Conservation (phyloP, 2,797 vertebrate species). For the Cottoperca gobio region DNA sequence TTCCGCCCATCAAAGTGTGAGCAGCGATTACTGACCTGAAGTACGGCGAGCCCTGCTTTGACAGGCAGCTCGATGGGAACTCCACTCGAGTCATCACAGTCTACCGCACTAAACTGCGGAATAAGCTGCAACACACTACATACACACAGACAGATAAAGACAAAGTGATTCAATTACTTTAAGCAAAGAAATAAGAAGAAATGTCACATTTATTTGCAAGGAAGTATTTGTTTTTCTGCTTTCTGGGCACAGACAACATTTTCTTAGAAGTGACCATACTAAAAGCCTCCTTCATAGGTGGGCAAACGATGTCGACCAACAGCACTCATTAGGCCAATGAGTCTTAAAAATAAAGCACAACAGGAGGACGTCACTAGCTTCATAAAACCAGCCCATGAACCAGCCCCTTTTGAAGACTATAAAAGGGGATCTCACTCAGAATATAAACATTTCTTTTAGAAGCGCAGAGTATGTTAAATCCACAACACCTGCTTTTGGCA, state of each 20-base stretch:
- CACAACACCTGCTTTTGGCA: not conserved
- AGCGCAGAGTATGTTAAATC: no score
- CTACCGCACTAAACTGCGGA: constrained; percentile 72
- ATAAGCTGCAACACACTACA: constrained; percentile 83
- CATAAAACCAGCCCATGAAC: not conserved
- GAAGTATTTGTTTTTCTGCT: not conserved
- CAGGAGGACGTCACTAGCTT: not conserved
- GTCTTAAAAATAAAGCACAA: no score
- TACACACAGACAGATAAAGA: constrained; percentile 20
- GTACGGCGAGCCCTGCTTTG: constrained; percentile 77
- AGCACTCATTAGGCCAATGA: not conserved
- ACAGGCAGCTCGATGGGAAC: constrained; percentile 79
- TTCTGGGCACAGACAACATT: not conserved
- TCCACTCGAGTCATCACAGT: constrained; percentile 51
- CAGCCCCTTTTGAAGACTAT: no score
- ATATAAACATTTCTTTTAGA: not conserved
- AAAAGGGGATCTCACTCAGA: not conserved
- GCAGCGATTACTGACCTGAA: constrained; percentile 74
- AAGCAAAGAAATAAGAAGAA: not conserved
- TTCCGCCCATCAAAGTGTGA: not conserved
- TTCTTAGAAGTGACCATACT: not conserved
- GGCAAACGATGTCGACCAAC: not conserved
- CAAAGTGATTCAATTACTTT: not conserved
- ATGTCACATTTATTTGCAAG: not conserved
- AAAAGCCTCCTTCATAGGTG: not conserved